Evolutionary conservation across 2,888 invertebrate genomes (phyloP), one percentile per base, ranked within the genome.

Genomic region (Cheilosia impressa): DNA sequence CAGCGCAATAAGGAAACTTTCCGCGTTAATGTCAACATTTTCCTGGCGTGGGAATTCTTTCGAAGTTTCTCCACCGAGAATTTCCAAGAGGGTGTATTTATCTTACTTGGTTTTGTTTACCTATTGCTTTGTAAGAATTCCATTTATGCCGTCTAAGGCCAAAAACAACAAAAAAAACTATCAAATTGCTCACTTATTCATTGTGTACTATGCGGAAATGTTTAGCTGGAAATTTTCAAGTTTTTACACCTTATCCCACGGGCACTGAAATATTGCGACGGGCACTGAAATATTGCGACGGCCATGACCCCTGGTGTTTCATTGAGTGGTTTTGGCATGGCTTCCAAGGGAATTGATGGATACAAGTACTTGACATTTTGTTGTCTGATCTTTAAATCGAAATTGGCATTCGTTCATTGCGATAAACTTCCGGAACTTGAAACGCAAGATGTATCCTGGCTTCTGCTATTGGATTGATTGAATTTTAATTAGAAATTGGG

Each of bases 1-100:
- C 27, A 62, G 60, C 50, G 52, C 50, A 52, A 53, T 52, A 52
- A 60, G 52, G 27, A 72, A 72, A 62, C 50, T 72, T 72, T 72
- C 19, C 7, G 7, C 52, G 43, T 72, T 72, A 60, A 60, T 60
- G 60, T 34, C 10, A 60, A 50, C 71, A n/a, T 60, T 38, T 50
- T n/a, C 17, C 60, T 24, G 45, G 17, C 19, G 19, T 31, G 45
- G 17, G 45, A 68, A 31, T 45, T 68, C 47, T 58, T 58, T 24
- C n/a, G 4, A 3, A 52, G 27, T 17, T 58, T 38, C 52, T 50
- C 52, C 43, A 31, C 7, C 19, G 60, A 60, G 43, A 52, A 52
- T 17, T 10, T 19, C 41, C 13, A 22, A 27, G 38, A 38, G 24
- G 27, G 52, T 53, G 24, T 53, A 53, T 53, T 66, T 66, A 53